phyloP scores from a whole-genome alignment of 1,140 invertebrate genomes.

The Drosophila triauraria region DNA sequence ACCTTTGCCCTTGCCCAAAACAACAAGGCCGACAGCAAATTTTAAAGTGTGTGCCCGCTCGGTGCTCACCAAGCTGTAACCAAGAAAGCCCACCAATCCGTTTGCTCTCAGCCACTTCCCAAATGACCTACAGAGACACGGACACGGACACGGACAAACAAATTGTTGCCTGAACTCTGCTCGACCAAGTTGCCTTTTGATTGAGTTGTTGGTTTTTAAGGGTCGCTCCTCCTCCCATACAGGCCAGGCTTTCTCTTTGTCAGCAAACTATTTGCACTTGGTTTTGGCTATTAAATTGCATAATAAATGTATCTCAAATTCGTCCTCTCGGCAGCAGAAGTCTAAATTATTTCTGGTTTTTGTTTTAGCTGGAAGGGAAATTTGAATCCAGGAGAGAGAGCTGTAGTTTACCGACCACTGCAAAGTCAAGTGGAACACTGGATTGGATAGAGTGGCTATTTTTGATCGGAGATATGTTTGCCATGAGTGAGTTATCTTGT shows the following conservation, averaged over 20 bases:
- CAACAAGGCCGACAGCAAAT: conserved; percentile 49
- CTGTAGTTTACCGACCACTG: conserved; percentile 3
- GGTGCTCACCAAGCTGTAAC: conserved; percentile 57
- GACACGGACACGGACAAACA: conserved; percentile 24
- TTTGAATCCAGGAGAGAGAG: conserved; percentile 6
- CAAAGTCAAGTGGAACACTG: conserved; percentile 13
- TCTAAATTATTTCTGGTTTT: conserved; percentile 69
- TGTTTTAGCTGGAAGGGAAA: conserved; percentile 19
- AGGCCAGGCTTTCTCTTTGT: conserved; percentile 18
- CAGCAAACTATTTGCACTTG: conserved; percentile 79
- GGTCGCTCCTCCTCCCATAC: conserved; percentile 12
- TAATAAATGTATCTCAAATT: conserved; percentile 71
- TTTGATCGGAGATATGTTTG: not conserved
- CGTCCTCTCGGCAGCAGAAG: conserved; percentile 26
- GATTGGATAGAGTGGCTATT: not conserved
- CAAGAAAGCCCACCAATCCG: conserved; percentile 36
- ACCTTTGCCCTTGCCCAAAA: conserved; percentile 61
- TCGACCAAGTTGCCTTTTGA: conserved; percentile 58
- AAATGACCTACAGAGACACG: conserved; percentile 57
- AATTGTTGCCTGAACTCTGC: conserved; percentile 72
- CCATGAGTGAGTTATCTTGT: not conserved
- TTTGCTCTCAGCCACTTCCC: conserved; percentile 21
- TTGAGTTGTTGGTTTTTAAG: conserved; percentile 72
- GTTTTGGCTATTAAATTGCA: conserved; percentile 75
- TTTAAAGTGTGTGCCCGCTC: conserved; percentile 66